Percentiles rank a stretch among this genome's conserved stretches.
Conservation (phyloP, 2,113 vertebrate genomes). For the Oryzias melastigma region DNA sequence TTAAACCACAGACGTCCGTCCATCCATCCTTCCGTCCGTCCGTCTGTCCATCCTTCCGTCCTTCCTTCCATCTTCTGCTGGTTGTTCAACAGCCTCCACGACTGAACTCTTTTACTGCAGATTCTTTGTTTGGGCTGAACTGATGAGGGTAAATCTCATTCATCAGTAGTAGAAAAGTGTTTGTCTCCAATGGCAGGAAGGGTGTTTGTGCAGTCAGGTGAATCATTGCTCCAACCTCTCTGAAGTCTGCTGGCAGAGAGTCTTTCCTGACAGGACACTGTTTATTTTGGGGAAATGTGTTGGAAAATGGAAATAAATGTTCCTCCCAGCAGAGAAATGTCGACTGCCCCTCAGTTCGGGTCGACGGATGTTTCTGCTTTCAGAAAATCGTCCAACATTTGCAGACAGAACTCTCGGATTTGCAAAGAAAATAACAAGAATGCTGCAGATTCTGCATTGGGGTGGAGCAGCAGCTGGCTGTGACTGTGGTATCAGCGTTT, state of each 20-base stretch:
- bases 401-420: constrained; percentile 15
- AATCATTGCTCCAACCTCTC: constrained; percentile 40
- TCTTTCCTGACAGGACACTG: constrained; percentile 16
- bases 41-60: no score
- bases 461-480: no score
- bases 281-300: constrained; percentile 20
- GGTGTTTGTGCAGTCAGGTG: constrained; percentile 34
- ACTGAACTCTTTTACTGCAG: constrained; percentile 13
- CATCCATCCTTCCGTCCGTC: no score
- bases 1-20: no score
- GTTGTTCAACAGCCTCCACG: constrained; percentile 20
- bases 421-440: no score
- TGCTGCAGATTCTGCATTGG: no score
- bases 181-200: constrained; percentile 3
- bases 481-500: no score
- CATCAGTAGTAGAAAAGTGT: constrained; percentile 12
- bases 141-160: not conserved
- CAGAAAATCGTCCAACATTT: constrained; percentile 5
- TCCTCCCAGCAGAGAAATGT: not conserved
- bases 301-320: constrained; percentile 8
- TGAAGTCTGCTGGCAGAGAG: constrained; percentile 7
- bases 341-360: not conserved
- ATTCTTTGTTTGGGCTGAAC: constrained; percentile 7
- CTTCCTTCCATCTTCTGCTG: constrained; percentile 21
- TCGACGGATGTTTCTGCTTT: constrained; percentile 5